Percentiles rank a stretch among this genome's conserved stretches.
Evolutionary conservation across 2,113 vertebrate species (phyloP).

Genomic region (Callaeas wilsoni): DNA sequence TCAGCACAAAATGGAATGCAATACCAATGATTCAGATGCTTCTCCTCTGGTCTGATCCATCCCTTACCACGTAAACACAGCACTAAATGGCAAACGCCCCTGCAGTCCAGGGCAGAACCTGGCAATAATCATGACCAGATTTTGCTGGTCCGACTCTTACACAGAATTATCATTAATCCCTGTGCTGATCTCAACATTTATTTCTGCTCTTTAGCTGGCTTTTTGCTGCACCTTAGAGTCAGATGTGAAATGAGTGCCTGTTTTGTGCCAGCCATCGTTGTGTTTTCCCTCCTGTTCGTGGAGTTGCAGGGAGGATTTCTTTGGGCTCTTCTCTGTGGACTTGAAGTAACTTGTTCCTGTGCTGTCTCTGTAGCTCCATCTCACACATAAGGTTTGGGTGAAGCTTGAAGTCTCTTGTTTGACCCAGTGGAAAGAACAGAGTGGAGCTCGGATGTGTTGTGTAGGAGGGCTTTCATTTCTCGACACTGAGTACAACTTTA

Average conservation of each 20-base stretch:
- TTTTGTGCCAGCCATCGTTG: slow-evolving; percentile 48
- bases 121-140: slow-evolving; percentile 46
- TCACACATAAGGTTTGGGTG: slow-evolving; percentile 26
- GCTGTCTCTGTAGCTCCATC: slow-evolving; percentile 11
- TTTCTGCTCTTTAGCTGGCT: slow-evolving; percentile 60
- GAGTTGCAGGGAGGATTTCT: slow-evolving; percentile 57
- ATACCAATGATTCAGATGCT: slow-evolving; percentile 73
- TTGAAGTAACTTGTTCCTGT: slow-evolving; percentile 55
- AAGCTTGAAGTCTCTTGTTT: slow-evolving; percentile 14
- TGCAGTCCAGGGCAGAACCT: slow-evolving; percentile 60
- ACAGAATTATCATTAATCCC: slow-evolving; percentile 64
- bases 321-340: slow-evolving; percentile 58
- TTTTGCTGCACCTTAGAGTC: slow-evolving; percentile 61
- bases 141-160: slow-evolving; percentile 55
- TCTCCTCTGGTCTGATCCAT: slow-evolving; percentile 67
- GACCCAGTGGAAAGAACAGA: slow-evolving; percentile 50
- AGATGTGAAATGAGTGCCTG: slow-evolving; percentile 60
- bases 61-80: slow-evolving; percentile 70
- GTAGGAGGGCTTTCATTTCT: slow-evolving; percentile 57
- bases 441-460: slow-evolving; percentile 41
- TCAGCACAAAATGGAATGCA: slow-evolving; percentile 73
- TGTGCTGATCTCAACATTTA: slow-evolving; percentile 51
- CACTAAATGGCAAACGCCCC: slow-evolving; percentile 58
- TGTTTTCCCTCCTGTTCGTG: slow-evolving; percentile 55
- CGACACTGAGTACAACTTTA: slow-evolving; percentile 29